Evolutionary conservation across 2,113 vertebrate species (phyloP), one percentile per base, ranked within the genome.

Genomic region (Eretmodus cyanostictus): DNA sequence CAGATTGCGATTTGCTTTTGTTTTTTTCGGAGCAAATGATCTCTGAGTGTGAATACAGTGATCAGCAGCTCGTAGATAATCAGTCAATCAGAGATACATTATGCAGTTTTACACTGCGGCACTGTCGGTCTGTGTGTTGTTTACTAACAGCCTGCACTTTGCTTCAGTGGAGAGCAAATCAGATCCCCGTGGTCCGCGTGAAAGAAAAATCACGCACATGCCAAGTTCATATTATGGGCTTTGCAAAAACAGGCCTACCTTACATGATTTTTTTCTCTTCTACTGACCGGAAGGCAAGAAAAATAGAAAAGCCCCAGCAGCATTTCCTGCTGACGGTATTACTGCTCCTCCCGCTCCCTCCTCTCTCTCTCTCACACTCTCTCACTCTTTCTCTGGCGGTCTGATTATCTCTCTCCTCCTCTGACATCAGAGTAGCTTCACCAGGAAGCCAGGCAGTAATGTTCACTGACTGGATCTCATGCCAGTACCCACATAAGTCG

Each of bases 31-130:
- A 87, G 85, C 24, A 83, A 91, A 93, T 85, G 47, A 89, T 91
- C 87, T 88, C 66, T 81, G 84, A 13, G 61, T 59, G 87, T 91
- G 87, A 87, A 90, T 76, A 90, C 83, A 88, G 82, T 78, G 82
- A 85, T 83, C 87, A 81, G 80, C 80, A 55, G 89, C 79, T 86
- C 8, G 29, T 54, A 53, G 82, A 88, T 93, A 91, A 95, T 94
- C 89, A 88, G 86, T 87, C 85, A 92, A 89, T 92, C 90, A 90
- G 84, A 88, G 80, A 82, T 61, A 49, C 86, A 93, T 92, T 91
- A 86, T 86, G 87, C 80, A 90, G 89, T 86, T 92, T 76, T 87
- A 81, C 80, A 76, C 88, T 90, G 88, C 66, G 79, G 86, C 86
- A 78, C 29, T 31, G 73, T 82, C 82, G 34, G 51, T 76, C 84